Conservation (phyloP, 2,113 vertebrate species). For the Naja naja region DNA sequence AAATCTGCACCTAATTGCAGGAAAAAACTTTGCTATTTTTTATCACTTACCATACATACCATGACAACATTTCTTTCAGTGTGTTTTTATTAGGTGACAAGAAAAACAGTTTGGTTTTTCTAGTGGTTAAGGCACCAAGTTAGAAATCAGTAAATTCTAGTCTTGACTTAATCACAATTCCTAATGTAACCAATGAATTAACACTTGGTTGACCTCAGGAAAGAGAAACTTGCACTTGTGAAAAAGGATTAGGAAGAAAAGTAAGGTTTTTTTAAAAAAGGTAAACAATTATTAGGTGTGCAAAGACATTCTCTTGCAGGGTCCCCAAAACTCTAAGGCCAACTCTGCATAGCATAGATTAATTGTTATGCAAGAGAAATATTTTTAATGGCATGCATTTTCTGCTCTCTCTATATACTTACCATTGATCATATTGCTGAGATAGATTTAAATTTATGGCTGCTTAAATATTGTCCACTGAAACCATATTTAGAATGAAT, state of each 20-base stretch:
- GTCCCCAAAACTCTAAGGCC: neutral
- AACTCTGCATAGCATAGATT: neutral
- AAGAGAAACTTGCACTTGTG: too few relatives aligned
- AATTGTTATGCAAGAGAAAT: neutral
- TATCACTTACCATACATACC: neutral
- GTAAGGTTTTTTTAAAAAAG: too few relatives aligned
- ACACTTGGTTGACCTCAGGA: too few relatives aligned
- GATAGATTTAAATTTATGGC: slow-evolving; percentile 16
- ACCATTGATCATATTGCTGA: neutral
- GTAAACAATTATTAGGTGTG: neutral
- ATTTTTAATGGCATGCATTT: neutral
- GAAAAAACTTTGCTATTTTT: neutral
- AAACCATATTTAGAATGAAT: slow-evolving; percentile 6
- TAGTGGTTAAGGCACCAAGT: neutral
- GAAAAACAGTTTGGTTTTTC: neutral
- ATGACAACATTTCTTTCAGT: neutral
- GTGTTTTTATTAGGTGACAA: neutral
- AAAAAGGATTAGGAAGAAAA: too few relatives aligned
- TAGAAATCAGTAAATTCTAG: too few relatives aligned
- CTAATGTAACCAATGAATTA: too few relatives aligned
- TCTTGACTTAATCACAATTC: too few relatives aligned
- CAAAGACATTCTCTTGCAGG: neutral
- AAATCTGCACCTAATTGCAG: neutral
- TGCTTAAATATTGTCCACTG: slow-evolving; percentile 20
- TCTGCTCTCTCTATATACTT: neutral